Conservation (phyloP, 2,888 invertebrate genomes). For the Synanthedon formicaeformis region DNA sequence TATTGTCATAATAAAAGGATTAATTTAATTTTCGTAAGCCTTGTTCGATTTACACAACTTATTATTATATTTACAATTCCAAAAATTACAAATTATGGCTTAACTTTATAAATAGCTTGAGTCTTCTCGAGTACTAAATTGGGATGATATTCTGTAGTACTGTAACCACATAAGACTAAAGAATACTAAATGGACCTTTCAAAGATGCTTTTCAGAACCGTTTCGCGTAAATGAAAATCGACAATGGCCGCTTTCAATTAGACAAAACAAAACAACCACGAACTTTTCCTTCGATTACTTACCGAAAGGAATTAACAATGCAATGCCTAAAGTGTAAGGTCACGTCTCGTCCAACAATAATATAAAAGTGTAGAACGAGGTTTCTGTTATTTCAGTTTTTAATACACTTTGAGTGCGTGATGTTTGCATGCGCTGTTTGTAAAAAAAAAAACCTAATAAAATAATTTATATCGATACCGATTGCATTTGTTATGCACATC, state of each 20-base stretch:
- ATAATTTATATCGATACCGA: background rate
- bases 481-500: slow-evolving; percentile 15
- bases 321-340: background rate
- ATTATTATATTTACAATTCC: no score
- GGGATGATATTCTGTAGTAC: no score
- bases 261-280: background rate
- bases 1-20: no score
- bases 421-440: background rate
- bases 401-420: background rate
- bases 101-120: no score
- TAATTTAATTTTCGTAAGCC: no score
- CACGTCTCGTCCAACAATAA: background rate
- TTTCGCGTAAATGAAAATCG: background rate
- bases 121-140: no score
- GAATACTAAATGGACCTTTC: no score
- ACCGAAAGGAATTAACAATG: background rate
- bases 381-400: background rate
- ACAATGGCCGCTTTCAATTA: background rate
- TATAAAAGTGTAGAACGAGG: background rate
- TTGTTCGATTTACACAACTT: no score
- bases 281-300: background rate
- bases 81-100: no score
- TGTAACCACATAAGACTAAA: no score
- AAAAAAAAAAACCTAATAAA: background rate
- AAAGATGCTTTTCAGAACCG: no score